Base-by-base conservation (phyloP, 2,888 invertebrate species). In the Acleris literana region DNA sequence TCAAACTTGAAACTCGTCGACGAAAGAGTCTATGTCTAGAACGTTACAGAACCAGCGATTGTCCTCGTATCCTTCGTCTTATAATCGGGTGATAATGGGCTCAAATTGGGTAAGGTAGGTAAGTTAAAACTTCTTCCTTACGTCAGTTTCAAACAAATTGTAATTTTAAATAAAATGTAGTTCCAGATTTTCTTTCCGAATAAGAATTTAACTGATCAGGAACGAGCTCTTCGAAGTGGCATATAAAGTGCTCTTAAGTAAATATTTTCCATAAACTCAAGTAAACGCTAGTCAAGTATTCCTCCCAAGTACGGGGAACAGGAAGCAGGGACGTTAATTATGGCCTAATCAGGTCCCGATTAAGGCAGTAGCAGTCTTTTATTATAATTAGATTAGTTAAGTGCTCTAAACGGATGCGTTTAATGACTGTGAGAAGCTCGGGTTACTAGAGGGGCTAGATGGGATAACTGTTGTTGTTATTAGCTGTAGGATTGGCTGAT, bases 301-400 rank as follows among this genome's bases (percentile, higher is more conserved):
- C 18, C 17, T 51, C n/a, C 46, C 18, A 11, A 43, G 43, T 44
- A 39, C 48, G 17, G 33, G 48, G 33, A 25, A 51, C 61, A 66
- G 65, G 65, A 66, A 61, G 56, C 60, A 11, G 44, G 13, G 22
- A 51, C 46, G 39, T 66, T 57, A 51, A 66, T 66, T 62, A 62
- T 57, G 53, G 44, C 17, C 29, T 49, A 62, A 66, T 57, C 62
- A 62, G 56, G 44, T 52, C 52, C 61, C 62, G 51, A 57, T 66
- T 62, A 66, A 66, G 54, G 54, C 55, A 20, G 60, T 22, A 43
- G 46, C 39, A 61, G 43, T 61, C 60, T 65, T 65, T 65, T 65
- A 65, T 62, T 56, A 66, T 66, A 66, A 66, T 66, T 66, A 57
- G 56, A 66, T 62, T 57, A 57, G 49, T 61, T 43, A 43, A 61